Base-by-base conservation (phyloP, 2,888 invertebrate genomes). In the Leptopilina syphax region DNA sequence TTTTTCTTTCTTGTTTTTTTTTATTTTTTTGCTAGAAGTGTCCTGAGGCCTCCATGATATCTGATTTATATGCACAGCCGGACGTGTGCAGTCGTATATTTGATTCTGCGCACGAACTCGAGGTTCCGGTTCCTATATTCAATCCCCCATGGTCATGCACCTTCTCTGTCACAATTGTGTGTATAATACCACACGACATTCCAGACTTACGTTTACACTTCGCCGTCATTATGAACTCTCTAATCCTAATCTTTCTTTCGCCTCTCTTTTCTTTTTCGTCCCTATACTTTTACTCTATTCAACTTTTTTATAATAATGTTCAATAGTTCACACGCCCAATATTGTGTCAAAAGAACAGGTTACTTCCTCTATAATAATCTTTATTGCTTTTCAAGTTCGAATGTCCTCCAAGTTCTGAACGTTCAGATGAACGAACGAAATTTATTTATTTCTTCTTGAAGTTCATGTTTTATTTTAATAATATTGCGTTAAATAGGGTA, bases 61-160 rank as follows among this genome's bases (percentile, higher is more conserved):
- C 86, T 83, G 84, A 83, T 90, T 90, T 86, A 84, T 90, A 90
- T 90, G 89, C 90, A 86, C 83, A 83, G 81, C 83, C 84, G 85
- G 84, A 84, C 84, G 78, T 80, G 86, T 84, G 86, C 86, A 86
- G 85, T 86, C 85, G 85, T 79, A 85, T 89, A 88, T 85, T 86
- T 88, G 85, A 90, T 90, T 90, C 90, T 86, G 86, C 87, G 89
- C 90, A 90, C 90, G 90, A 84, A 88, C 82, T 79, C 78, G 80
- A 84, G 87, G 89, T 90, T 90, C 90, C 90, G 90, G 90, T 90
- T 90, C 88, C 90, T 90, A 90, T 90, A 90, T 90, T 87, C 85
- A 84, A 83, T 87, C 80, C 85, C n/a, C n/a, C 73, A 73, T 73
- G 73, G 73, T 73, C 73, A 73, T 73, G 73, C 57, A 73, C 73